These are phyloP conservation scores for Phymorhynchus buccinoides DNA, from an alignment of 1,140 invertebrate genomes.

Conservation along the genomic window DNA sequence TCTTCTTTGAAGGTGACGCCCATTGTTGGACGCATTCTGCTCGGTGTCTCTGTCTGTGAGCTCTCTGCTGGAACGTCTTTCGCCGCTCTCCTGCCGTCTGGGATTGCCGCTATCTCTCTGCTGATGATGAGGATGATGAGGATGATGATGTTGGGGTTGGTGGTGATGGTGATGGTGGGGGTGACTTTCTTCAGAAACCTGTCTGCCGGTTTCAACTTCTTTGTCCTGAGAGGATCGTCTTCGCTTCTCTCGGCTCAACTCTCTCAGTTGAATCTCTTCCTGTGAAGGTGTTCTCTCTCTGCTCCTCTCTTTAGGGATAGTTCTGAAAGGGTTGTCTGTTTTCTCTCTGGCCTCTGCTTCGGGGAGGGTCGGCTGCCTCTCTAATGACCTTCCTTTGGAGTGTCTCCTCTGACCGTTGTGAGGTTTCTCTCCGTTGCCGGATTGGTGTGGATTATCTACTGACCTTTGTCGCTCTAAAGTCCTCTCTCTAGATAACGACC, in stretches of 20 bases:
- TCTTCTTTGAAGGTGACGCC: neutral
- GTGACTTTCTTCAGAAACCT: neutral
- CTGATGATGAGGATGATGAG: no score
- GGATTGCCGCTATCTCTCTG: neutral
- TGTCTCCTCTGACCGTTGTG: neutral
- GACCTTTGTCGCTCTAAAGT: neutral
- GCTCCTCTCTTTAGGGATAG: neutral
- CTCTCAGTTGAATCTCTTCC: conserved; percentile 2
- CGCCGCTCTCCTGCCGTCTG: neutral
- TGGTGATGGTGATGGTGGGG: no score
- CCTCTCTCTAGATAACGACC: neutral
- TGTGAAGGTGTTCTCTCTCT: neutral
- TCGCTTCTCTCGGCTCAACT: neutral
- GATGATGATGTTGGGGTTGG: no score
- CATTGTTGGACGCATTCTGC: neutral
- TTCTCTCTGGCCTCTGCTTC: neutral
- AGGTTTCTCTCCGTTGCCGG: neutral
- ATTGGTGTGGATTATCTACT: neutral
- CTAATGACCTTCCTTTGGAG: neutral
- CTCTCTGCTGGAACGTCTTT: neutral
- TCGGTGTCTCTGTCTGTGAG: neutral
- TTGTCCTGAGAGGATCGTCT: neutral
- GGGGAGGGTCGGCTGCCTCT: neutral
- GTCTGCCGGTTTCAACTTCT: neutral
- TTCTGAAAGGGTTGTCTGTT: neutral